Base-by-base conservation (phyloP, 2,113 vertebrate genomes). In the Muntiacus muntjak region DNA sequence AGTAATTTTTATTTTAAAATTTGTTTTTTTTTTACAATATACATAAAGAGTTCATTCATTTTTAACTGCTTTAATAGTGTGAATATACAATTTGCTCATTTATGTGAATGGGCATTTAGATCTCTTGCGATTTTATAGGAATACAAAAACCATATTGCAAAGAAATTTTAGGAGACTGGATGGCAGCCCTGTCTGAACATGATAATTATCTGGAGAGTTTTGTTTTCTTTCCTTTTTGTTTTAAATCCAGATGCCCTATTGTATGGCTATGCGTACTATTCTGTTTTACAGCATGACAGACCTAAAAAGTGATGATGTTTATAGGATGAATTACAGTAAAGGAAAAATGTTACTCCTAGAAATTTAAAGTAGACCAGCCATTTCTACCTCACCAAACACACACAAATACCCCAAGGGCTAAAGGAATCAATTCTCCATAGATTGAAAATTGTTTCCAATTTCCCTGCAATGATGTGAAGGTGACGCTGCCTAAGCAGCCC, bases 61-160 rank as follows among this genome's bases (percentile, higher is more conserved):
- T 81, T 71, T 81, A 87, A 82, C 45, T 58, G 15, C 11, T 86
- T 19, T 55, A 50, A 30, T 45, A 45, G 25, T 81, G 5, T 45
- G 47, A 74, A 83, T 50, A 92, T n/a, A n/a, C 13, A 87, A 45
- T 64, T 50, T 86, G 7, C 47, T 45, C 52, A 82, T 62, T 16
- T 16, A 90, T 74, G 4, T 54, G 47, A 78, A 82, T 23, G 54
- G 19, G 1, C 1, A 76, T 55, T 67, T 64, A 86, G 14, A 47
- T 55, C 40, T 86, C 58, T 71, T 50, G 3, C 0, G 71, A 71
- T 55, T 91, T 82, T 92, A 83, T 76, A 78, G 13, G 47, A 91
- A 89, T 6, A 96, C 5, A 57, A n/a, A 95, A 81, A 87, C 91
- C n/a, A 17, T 58, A 45, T 26, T 67, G 16, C 6, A 96, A 67